Conservation (phyloP, 1,140 invertebrate genomes). For the Drosophila guanche region DNA sequence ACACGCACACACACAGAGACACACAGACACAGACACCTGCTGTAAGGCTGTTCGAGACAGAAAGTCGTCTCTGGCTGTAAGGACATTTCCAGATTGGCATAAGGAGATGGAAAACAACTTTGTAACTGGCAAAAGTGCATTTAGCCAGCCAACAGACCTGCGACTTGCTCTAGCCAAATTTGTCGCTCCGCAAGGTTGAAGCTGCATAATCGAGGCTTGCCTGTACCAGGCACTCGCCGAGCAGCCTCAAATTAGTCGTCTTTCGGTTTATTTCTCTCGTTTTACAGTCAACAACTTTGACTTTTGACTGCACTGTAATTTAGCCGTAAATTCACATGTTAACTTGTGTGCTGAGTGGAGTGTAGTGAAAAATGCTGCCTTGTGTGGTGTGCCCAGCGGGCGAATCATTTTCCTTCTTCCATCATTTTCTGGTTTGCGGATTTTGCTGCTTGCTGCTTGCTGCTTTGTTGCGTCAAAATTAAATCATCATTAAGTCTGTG, state of each 20-base stretch:
- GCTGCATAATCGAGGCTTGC: constrained; percentile 34
- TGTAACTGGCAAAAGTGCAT: constrained; percentile 50
- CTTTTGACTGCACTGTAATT: constrained; percentile 61
- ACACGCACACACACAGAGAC: constrained; percentile 1
- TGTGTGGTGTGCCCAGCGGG: constrained; percentile 44
- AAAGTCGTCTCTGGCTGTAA: no score
- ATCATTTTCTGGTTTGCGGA: constrained; percentile 10
- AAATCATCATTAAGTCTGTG: constrained; percentile 77
- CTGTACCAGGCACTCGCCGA: constrained; percentile 38
- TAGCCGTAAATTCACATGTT: constrained; percentile 51
- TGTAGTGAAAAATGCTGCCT: constrained; percentile 46
- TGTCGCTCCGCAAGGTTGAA: constrained; percentile 70
- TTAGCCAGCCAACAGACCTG: constrained; percentile 26
- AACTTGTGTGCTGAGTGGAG: constrained; percentile 16
- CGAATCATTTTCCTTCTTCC: constrained; percentile 41
- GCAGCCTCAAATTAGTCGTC: constrained; percentile 60
- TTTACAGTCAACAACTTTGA: constrained; percentile 50
- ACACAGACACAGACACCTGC: constrained; percentile 1
- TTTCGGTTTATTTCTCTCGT: constrained; percentile 38
- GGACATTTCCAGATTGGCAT: no score
- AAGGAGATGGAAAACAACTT: no score
- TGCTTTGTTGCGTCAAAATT: constrained; percentile 61
- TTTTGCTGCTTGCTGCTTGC: background rate
- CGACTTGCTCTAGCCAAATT: constrained; percentile 75
- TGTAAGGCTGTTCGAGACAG: no score